A percentile compares a stretch with the other conserved stretches of the same genome.
Conservation (phyloP, 2,888 invertebrate species). For the Coelopa pilipes region DNA sequence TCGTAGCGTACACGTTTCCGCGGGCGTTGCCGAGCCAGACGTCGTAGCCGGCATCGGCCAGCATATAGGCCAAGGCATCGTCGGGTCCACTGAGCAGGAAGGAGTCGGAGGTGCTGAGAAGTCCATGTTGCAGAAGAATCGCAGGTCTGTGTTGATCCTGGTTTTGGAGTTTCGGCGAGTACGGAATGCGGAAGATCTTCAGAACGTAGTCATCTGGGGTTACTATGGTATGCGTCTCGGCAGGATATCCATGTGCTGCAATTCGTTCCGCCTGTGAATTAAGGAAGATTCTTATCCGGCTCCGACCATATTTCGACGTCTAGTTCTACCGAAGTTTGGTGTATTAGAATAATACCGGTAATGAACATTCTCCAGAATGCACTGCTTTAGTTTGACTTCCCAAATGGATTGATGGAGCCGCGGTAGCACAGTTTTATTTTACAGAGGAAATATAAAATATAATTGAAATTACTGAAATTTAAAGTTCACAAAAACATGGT, state of each 20-base stretch:
- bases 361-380: no score
- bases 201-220: slow-evolving; percentile 46
- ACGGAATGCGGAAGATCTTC: slow-evolving; percentile 48
- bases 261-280: slow-evolving; percentile 21
- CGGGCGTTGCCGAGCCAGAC: slow-evolving; percentile 55
- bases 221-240: slow-evolving; percentile 41
- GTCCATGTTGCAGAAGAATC: slow-evolving; percentile 68
- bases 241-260: slow-evolving; percentile 13
- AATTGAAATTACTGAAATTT: no score
- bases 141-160: slow-evolving; percentile 34
- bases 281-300: no score
- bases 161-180: slow-evolving; percentile 38
- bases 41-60: slow-evolving; percentile 55
- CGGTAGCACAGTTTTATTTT: no score
- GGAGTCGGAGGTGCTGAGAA: slow-evolving; percentile 45
- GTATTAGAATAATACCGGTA: no score
- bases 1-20: slow-evolving; percentile 50
- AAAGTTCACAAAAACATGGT: no score
- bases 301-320: no score
- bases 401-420: no score
- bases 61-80: slow-evolving; percentile 40
- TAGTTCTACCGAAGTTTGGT: no score
- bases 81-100: slow-evolving; percentile 45
- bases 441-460: no score
- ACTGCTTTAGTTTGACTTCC: no score